Conservation (phyloP, 53 echinoderm and acorn worm genomes). For the Mesocentrotus franciscanus region DNA sequence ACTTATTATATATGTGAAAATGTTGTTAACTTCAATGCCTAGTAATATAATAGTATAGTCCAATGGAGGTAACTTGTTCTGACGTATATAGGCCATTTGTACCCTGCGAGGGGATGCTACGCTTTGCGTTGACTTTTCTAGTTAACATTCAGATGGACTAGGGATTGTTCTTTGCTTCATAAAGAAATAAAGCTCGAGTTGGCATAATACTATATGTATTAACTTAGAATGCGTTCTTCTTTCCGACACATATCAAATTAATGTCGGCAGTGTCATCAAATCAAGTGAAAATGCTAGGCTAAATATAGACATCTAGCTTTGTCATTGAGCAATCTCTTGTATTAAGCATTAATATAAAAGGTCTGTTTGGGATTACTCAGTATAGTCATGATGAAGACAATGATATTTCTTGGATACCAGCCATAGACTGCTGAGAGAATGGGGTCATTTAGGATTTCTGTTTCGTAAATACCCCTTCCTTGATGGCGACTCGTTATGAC, state of each 20-base stretch:
- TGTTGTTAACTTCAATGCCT: too few relatives aligned
- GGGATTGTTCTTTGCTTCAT: neutral
- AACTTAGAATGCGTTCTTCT: neutral
- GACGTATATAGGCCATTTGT: too few relatives aligned
- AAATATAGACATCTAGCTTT: conserved; percentile 10
- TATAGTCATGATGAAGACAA: conserved; percentile 37
- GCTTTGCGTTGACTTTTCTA: too few relatives aligned
- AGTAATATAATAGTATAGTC: too few relatives aligned
- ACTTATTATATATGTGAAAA: too few relatives aligned
- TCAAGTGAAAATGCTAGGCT: conserved; percentile 5
- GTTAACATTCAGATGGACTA: neutral
- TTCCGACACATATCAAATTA: conserved; percentile 38
- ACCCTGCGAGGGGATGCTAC: too few relatives aligned
- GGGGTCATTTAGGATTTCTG: conserved; percentile 31
- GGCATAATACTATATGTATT: neutral
- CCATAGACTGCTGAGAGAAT: conserved; percentile 29
- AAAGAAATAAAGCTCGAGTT: neutral
- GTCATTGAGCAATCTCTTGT: conserved; percentile 4
- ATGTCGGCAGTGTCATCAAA: neutral
- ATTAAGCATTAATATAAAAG: conserved; percentile 6
- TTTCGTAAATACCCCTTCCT: conserved; percentile 8
- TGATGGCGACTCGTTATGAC: conserved; percentile 7
- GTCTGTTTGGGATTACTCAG: conserved; percentile 24
- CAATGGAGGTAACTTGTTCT: too few relatives aligned
- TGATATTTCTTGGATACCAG: conserved; percentile 14